Evolutionary conservation across 2,888 invertebrate species (phyloP), one percentile per base, ranked within the genome.

Genomic region (Antheraea assamensis): DNA sequence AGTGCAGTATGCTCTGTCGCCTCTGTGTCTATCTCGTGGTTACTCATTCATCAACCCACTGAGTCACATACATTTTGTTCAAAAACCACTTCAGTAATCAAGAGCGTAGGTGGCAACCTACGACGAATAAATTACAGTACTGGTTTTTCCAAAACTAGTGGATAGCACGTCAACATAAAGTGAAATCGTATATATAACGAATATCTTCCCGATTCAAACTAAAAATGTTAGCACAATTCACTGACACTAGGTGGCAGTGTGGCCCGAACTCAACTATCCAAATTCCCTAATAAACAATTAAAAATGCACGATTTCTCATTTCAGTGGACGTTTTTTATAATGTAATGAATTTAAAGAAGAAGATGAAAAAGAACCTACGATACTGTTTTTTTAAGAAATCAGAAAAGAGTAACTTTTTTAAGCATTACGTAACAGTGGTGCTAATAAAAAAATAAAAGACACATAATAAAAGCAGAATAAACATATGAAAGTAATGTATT

Each of bases 1-100:
- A 97, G 96, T 92, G 97, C 97, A 85, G 97, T 97, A 83, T 95
- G 96, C 95, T 98, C 97, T 88, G 96, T 96, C 83, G 95, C 95
- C 87, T 95, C 96, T 88, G 92, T 95, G 83, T 96, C 96, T 83
- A 89, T 91, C 77, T 85, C 87, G 78, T 87, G 84, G 76, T 88
- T 88, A 87, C 90, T 93, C 94, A 94, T 94, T 92, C 91, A 94
- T 87, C 75, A 81, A 82, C 81, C 77, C 78, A 87, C 58, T n/a
- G 35, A 24, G 27, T 73, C 21, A 30, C 55, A 58, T 30, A 77
- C 90, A 89, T 90, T 81, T 82, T 89, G 82, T 70, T 19, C 17
- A 24, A 55, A 68, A 15, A 35, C 52, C 19, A 21, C 15, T 15
- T 68, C 7, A 17, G 27, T 15, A 64, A 64, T 64, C 27, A 27